Evolutionary conservation across 2,888 invertebrate species (phyloP), one percentile per base, ranked within the genome.

Genomic region (Trichopoda pennipes): DNA sequence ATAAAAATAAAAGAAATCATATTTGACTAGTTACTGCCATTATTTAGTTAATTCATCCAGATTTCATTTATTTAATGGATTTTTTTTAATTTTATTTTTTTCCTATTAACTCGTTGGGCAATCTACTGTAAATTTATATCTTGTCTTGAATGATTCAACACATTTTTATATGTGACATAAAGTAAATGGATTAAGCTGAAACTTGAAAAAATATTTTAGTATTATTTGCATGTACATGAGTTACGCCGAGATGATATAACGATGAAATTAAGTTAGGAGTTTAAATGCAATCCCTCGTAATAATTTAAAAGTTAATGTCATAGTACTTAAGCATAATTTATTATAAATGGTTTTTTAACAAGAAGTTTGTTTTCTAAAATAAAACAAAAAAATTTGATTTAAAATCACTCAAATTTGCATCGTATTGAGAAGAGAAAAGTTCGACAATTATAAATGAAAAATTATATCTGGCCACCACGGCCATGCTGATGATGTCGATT

Each of bases 41-140:
- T 17, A 38, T 9, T 9, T 55, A 80, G 74, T 76, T 80, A 81
- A 84, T 83, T 84, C 84, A 83, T 83, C 81, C 80, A 80, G 79
- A 75, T 81, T 83, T 83, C 81, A 81, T 81, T 60, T 63, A 55
- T 73, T 78, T 66, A 35, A 53, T 14, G 42, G 38, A 19, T 58
- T 72, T 38, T 56, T 63, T 53, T 17, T 23, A 12, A 32, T 17
- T 2, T 35, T 74, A 3, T 72, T 21, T 32, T 63, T 56, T 49
- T 69, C 12, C 12, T 12, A 12, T 38, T 38, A 38, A 38, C 1
- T 12, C 38, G 38, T 38, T 38, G 38, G 12, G 1, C 10, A 38
- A 38, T 38, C 42, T 8, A 47, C 44, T 68, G 28, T 28, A 28
- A 28, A 28, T 61, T 64, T 58, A 38, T 64, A 58, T 72, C 42